Evolutionary conservation across 2,113 vertebrate genomes (phyloP), one percentile per base, ranked within the genome.

Genomic region (Emydura subglobosa): DNA sequence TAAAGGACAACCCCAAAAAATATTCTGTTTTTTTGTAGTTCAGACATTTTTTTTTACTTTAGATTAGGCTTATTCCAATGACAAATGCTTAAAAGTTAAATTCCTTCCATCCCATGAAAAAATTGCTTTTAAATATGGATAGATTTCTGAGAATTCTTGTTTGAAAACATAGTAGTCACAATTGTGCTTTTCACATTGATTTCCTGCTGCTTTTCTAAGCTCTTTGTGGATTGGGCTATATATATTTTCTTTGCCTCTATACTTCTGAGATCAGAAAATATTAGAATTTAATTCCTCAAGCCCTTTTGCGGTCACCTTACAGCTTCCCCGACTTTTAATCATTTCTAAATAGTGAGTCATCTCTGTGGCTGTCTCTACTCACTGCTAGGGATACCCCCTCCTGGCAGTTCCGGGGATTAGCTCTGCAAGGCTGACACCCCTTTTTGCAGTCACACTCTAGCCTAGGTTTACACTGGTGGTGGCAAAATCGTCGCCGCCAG

Each of bases 331-430:
- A 42, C 7, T 86, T 93, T 44, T 83, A 44, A 2, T 82, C 1
- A 9, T 79, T 87, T 89, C 51, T 61, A 19, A 86, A 61, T 14
- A 53, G 34, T 10, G 72, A 86, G 55, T 39, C 76, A 12, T 13
- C 82, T 59, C 57, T 90, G 85, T 4, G 92, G 5, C 65, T 47
- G 86, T 90, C 90, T 42, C 53, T 55, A 72, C 82, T 59, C 11
- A 34, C 59, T 53, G 21, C 76, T 61, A 87, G 82, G 88, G 81
- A 31, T 21, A 83, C n/a, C 16, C n/a, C 34, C 57, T 29, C 5
- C 34, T n/a, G 14, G 65, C 8, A 21, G 65, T 68, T 39, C 65
- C 4, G 65, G 34, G 65, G 17, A 68, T 68, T 68, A 34, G 34
- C 31, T 68, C 16, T 39, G 34, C 34, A n/a, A 68, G 34, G 8